Conservation (phyloP, 2,888 invertebrate species). For the Synanthedon vespiformis region DNA sequence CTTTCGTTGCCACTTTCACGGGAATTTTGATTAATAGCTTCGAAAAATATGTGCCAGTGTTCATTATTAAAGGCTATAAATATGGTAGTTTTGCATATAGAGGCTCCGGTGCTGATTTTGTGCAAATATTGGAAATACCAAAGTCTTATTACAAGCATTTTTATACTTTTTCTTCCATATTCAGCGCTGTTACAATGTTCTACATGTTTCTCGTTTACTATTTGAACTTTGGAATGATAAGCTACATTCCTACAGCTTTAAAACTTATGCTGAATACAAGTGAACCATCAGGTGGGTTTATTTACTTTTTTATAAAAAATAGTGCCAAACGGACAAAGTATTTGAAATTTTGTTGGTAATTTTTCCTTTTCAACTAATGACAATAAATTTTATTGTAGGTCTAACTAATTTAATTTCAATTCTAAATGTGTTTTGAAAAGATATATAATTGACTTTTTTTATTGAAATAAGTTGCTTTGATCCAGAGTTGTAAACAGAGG, state of each 20-base stretch:
- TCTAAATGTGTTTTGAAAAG: too few relatives aligned
- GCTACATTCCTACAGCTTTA: conserved; percentile 53
- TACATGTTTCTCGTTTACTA: conserved; percentile 64
- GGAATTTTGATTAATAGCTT: conserved; percentile 74
- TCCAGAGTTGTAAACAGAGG: too few relatives aligned
- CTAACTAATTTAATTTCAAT: too few relatives aligned
- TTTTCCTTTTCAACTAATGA: too few relatives aligned
- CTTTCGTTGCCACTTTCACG: conserved; percentile 58
- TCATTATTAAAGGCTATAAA: conserved; percentile 74
- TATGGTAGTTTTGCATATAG: conserved; percentile 80
- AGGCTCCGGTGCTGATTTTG: conserved; percentile 52
- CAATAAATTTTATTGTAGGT: too few relatives aligned
- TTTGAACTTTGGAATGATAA: conserved; percentile 53
- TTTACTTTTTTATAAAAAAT: not conserved
- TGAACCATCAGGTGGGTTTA: conserved; percentile 62
- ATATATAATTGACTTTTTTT: too few relatives aligned
- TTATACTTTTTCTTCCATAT: conserved; percentile 76
- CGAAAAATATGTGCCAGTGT: conserved; percentile 75
- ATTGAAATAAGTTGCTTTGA: too few relatives aligned
- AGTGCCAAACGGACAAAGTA: too few relatives aligned
- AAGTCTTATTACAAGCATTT: conserved; percentile 87
- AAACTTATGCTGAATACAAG: conserved; percentile 52
- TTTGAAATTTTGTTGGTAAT: too few relatives aligned
- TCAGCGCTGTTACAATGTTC: conserved; percentile 60
- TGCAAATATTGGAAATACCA: conserved; percentile 75